Evolutionary conservation across 1,140 invertebrate genomes (phyloP), one percentile per base, ranked within the genome.

Genomic region (Nomia melanderi): DNA sequence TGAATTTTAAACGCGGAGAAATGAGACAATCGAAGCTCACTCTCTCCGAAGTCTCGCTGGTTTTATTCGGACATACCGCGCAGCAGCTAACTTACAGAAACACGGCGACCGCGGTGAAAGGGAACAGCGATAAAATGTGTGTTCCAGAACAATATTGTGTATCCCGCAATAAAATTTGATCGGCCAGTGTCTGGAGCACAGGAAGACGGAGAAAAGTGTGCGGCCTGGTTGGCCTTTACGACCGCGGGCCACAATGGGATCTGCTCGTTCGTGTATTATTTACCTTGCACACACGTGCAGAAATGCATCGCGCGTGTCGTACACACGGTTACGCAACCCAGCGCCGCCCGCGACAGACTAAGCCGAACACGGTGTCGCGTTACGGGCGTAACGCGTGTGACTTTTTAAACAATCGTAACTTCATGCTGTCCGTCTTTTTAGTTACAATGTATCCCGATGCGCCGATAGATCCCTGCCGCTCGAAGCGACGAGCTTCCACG

Each of bases 321-420:
- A 63, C 44, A 47, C 41, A 53, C 62, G 57, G 74, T 88, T 88
- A 88, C 75, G 86, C 83, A 88, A 88, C 59, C 67, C 75, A 56
- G 63, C 39, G 70, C 44, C 29, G 69, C 44, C 27, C 50, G 64
- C 50, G 72, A 36, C 77, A 29, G 41, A 64, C 81, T 66, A 81
- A 78, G 76, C 73, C 81, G 78, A 86, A 84, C 79, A 78, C 11
- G 79, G 70, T 87, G 73, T 88, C 87, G 77, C 67, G 59, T 88
- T 88, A 80, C 77, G 31, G 20, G 47, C 25, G 65, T 17, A 65
- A 78, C 77, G 63, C 56, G 77, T 81, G 75, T 65, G 80, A 86
- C 78, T 81, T 77, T 62, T 60, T 69, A 79, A 81, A 84, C 74
- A 62, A 54, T 53, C 41, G 23, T 47, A 66, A 82, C 27, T 72